Base-by-base conservation (phyloP, 2,113 vertebrate genomes). In the Sinocyclocheilus anshuiensis region DNA sequence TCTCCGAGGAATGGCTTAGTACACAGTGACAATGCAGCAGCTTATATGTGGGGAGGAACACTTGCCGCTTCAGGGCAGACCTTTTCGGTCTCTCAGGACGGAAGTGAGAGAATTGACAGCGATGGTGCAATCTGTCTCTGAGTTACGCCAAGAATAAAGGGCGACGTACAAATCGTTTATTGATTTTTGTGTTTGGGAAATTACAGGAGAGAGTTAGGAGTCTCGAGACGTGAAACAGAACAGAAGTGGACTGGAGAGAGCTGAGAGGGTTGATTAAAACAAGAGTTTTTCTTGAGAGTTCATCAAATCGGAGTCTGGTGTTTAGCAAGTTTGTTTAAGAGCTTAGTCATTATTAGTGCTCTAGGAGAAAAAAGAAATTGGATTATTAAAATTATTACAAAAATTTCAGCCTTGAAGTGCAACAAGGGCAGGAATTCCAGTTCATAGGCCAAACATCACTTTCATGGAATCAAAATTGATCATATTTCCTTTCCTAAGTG, bases 21-120 rank as follows among this genome's bases (percentile, higher is more conserved):
- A 72, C 78, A 82, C 79, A 82, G 95, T 96, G 95, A 98, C 97
- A 96, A 96, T 94, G 94, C 96, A 97, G 97, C 97, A 96, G 95
- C 97, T 97, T 97, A 94, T 97, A 97, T 98, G 96, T 76, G 67
- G 42, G 85, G 80, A 86, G 79, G 79, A 86, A 86, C 78, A 63
- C 69, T 81, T 33, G 69, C 18, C 4, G 50, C 48, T 86, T 84
- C 69, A 84, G 69, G 82, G 82, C 96, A 96, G 82, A 93, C 95
- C 94, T 92, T 91, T 91, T 93, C 93, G 94, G 94, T 96, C 94
- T 95, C 95, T 93, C 94, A 92, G n/a, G 88, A 93, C 92, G 88
- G 92, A 89, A 13, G 57, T 80, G 86, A 87, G 88, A 90, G 91
- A 92, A 95, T 94, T 96, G 96, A 96, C 95, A 95, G 94, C 91